Evolutionary conservation across 2,888 invertebrate genomes (phyloP), one percentile per base, ranked within the genome.

Genomic region (Lamproptera curius): DNA sequence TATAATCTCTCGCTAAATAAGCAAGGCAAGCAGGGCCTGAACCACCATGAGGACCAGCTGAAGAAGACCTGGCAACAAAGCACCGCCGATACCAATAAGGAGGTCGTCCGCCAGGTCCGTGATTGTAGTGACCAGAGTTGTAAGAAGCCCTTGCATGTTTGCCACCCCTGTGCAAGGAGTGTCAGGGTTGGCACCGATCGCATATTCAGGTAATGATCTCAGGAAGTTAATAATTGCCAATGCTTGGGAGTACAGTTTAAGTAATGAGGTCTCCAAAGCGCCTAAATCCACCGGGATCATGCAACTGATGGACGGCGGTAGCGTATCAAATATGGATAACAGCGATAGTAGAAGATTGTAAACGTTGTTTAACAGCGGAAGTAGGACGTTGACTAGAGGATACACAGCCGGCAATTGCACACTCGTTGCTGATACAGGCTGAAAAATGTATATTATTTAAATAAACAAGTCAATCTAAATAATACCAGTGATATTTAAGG

Each of bases 401-500:
- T 86, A 86, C 0, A 86, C 86, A 0, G 87, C 86, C 58, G 86
- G 86, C 0, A 87, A 62, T 16, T 86, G 87, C 1, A 83, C 74
- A 37, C 63, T 58, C 11, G 64, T 59, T 0, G 84, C 84, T 50
- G 71, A 54, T 3, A 76, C 83, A 50, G 84, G 73, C 81, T 82
- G 76, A n/a, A 70, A 75, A 50, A 42, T n/a, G n/a, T n/a, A n/a
- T n/a, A n/a, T n/a, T n/a, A n/a, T n/a, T n/a, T n/a, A n/a, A n/a
- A n/a, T n/a, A n/a, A n/a, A n/a, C n/a, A n/a, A n/a, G n/a, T n/a
- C n/a, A n/a, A n/a, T n/a, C n/a, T n/a, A n/a, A n/a, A n/a, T n/a
- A n/a, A n/a, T n/a, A n/a, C n/a, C n/a, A n/a, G n/a, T n/a, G n/a
- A n/a, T n/a, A n/a, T n/a, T n/a, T n/a, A n/a, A n/a, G n/a, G n/a